Base-by-base conservation (phyloP, 2,113 vertebrate species). In the Ranitomeya imitator region DNA sequence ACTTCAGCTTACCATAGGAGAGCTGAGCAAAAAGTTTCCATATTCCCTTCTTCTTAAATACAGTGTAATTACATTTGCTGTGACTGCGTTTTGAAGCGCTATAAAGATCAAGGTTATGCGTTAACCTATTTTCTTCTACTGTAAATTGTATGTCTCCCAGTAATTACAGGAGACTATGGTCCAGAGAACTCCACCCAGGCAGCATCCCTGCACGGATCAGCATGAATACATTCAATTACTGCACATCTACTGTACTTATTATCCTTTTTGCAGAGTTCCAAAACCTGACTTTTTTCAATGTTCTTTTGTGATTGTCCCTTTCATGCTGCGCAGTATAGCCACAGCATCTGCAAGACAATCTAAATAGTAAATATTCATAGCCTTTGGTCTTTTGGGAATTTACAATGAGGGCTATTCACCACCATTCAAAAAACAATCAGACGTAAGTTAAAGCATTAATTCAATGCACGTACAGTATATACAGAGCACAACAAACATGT, bases 91-190 rank as follows among this genome's bases (percentile, higher is more conserved):
- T 73, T 15, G 52, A 16, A 82, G 31, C 37, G 21, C 59, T 67
- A 21, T 77, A 84, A 78, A 88, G 45, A 84, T 88, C 87, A 88
- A 88, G 87, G 81, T 78, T 54, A 57, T 23, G 45, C 51, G n/a
- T 51, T 76, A 73, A 77, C 69, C n/a, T 77, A 84, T 83, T 55
- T 84, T 51, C 51, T 83, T 59, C 23, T 88, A 57, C 60, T 84
- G 45, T 52, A 84, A 88, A 67, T 88, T 84, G 51, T 84, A 88
- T 69, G 81, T 77, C 60, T 88, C 73, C 23, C 5, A 37, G 45
- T 88, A 88, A 84, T 88, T 88, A 88, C 21, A 78, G 69, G 10
- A 57, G 71, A 26, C 69, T 16, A 16, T 37, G 76, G 57, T 19
- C 81, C 57, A 37, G 10, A 57, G 18, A n/a, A 59, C 69, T 78